Evolutionary conservation across 2,888 invertebrate species (phyloP), one percentile per base, ranked within the genome.

Genomic region (Elgonia sp.): DNA sequence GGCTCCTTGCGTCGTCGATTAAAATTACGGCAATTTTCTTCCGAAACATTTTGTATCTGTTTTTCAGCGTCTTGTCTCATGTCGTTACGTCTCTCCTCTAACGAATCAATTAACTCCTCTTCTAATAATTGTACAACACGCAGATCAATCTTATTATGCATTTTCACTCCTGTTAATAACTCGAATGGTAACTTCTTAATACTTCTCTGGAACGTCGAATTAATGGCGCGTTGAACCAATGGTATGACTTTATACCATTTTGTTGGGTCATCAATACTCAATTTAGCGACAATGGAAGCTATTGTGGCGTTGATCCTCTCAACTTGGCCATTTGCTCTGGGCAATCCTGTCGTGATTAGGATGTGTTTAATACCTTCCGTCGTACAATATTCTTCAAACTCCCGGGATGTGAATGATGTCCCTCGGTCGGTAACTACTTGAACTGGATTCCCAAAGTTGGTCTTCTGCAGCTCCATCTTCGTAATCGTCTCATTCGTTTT

Each of bases 371-470:
- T 69, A 8, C 55, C n/a, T 16, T 72, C 55, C 2, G 0, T 10
- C 12, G n/a, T 1, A 93, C 92, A 72, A 14, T 72, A 72, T 10
- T 18, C 40, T 39, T 55, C 55, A 39, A 72, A 55, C 4, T 72
- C 70, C 12, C 12, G 37, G 9, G 55, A 72, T 1, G 55, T 72
- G 18, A 69, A 69, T 1, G 53, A 69, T 2, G 79, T 80, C 62
- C 94, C 93, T 85, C 90, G 86, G 82, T 94, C 94, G 0, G 93
- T 92, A 6, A 94, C 92, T 9, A 94, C 92, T 55, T 91, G 90
- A 84, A 93, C 93, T 12, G 70, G 39, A 55, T 72, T 72, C 14
- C 94, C 94, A 91, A 94, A 95, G 7, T 72, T 89, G n/a, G 89
- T 87, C 65, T 93, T 92, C 50, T 93, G 93, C 5, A 85, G 21